Percentiles rank a stretch among this genome's conserved stretches.
Evolutionary conservation across 1,140 invertebrate species (phyloP).

Genomic region (Branchinecta lynchi): DNA sequence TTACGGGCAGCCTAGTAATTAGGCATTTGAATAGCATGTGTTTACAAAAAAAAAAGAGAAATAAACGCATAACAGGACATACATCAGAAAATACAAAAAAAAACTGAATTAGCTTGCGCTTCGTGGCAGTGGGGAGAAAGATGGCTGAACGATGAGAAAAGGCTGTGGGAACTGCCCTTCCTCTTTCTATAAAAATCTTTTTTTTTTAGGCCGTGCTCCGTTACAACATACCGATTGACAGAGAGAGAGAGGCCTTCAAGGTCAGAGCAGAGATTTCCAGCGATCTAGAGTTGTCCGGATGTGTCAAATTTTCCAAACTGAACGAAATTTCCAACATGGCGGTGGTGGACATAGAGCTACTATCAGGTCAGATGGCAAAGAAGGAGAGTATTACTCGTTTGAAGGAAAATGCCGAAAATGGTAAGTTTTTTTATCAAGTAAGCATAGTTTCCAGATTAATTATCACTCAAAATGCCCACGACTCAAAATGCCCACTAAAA

Average conservation of each 20-base stretch:
- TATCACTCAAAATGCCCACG: too few species aligned
- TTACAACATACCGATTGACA: background rate
- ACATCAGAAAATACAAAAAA: too few species aligned
- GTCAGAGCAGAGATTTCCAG: background rate
- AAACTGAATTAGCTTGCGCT: too few species aligned
- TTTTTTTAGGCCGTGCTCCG: background rate
- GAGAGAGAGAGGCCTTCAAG: background rate
- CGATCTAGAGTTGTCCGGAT: background rate
- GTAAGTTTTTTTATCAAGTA: background rate
- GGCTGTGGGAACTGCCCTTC: too few species aligned
- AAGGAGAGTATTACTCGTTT: background rate
- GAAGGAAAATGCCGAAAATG: background rate
- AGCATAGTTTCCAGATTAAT: too few species aligned
- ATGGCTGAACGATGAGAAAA: too few species aligned
- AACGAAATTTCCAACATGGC: background rate
- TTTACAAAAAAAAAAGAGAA: too few species aligned
- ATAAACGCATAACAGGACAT: too few species aligned
- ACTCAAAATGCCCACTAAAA: too few species aligned
- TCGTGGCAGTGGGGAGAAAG: too few species aligned
- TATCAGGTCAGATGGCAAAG: background rate
- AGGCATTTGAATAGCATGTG: too few species aligned
- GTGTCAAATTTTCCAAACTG: background rate
- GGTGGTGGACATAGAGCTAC: background rate
- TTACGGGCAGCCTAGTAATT: too few species aligned
- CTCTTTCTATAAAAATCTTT: background rate